Conservation (phyloP, 2,113 vertebrate species). For the Cyprinus carpio region DNA sequence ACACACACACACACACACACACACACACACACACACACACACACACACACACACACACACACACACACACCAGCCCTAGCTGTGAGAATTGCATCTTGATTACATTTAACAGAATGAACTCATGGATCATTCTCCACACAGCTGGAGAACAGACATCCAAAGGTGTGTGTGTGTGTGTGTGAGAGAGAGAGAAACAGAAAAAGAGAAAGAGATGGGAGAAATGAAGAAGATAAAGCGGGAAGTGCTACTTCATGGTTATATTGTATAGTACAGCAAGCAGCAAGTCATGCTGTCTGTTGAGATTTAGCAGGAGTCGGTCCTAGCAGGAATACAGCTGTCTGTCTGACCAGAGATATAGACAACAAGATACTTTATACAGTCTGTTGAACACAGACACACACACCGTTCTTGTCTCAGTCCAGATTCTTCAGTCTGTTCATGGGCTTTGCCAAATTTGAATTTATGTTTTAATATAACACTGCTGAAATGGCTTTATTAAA, state of each 20-base stretch:
- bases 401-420: neutral
- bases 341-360: neutral
- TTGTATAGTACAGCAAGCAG: neutral
- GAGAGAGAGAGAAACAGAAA: neutral
- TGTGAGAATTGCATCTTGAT: constrained; percentile 42
- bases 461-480: constrained; percentile 59
- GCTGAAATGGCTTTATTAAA: constrained; percentile 67
- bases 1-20: constrained; percentile 7
- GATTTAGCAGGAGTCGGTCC: neutral
- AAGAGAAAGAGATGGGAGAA: neutral
- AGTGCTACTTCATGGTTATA: neutral
- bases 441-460: constrained; percentile 21
- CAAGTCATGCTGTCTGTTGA: neutral
- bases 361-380: neutral
- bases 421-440: neutral
- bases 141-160: constrained; percentile 35
- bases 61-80: constrained; percentile 13
- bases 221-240: neutral
- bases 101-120: constrained; percentile 23
- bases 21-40: constrained; percentile 17
- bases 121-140: constrained; percentile 42
- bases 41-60: constrained; percentile 7
- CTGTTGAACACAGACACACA: neutral
- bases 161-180: constrained; percentile 3
- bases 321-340: neutral